phyloP scores from a whole-genome alignment of 2,888 invertebrate species.

The Lepeophtheirus nordmannii region DNA sequence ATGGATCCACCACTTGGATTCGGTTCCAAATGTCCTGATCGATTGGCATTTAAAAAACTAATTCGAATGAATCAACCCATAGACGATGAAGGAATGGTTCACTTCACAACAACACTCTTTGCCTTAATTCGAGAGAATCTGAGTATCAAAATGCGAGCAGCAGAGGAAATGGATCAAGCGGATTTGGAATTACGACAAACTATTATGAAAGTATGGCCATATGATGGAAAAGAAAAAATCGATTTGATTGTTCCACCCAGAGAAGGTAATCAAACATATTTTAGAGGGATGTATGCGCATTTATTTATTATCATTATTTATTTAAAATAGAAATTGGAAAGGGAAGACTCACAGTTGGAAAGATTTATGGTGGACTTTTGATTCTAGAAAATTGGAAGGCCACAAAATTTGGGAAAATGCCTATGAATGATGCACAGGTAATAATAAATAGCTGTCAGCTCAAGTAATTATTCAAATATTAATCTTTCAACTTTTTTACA shows the following conservation, averaged over 20 bases:
- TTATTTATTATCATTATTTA: not conserved
- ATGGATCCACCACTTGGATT: slow-evolving; percentile 99
- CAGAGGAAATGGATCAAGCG: slow-evolving; percentile 98
- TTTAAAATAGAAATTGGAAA: slow-evolving; percentile 48
- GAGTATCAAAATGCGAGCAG: slow-evolving; percentile 93
- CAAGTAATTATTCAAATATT: not conserved
- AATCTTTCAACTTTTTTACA: not conserved
- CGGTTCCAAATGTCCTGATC: slow-evolving; percentile 98
- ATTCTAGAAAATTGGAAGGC: slow-evolving; percentile 94
- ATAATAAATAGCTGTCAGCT: not conserved
- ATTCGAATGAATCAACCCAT: slow-evolving; percentile 99
- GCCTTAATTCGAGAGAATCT: slow-evolving; percentile 97
- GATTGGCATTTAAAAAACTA: slow-evolving; percentile 94
- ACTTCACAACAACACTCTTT: slow-evolving; percentile 96
- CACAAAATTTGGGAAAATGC: slow-evolving; percentile 70
- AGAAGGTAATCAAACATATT: slow-evolving; percentile 12
- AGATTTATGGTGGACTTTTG: slow-evolving; percentile 89
- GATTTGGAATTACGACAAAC: slow-evolving; percentile 89
- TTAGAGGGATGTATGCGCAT: not conserved
- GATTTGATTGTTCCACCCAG: slow-evolving; percentile 23
- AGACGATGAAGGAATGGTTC: slow-evolving; percentile 86
- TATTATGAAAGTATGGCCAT: slow-evolving; percentile 48
- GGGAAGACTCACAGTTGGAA: slow-evolving; percentile 88
- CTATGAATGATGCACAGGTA: slow-evolving; percentile 22
- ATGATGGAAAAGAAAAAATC: slow-evolving; percentile 24